Percentiles rank a stretch among this genome's conserved stretches.
Conservation (phyloP, 37 sponge, comb jelly and placozoan genomes). For the Mnemiopsis leidyi region DNA sequence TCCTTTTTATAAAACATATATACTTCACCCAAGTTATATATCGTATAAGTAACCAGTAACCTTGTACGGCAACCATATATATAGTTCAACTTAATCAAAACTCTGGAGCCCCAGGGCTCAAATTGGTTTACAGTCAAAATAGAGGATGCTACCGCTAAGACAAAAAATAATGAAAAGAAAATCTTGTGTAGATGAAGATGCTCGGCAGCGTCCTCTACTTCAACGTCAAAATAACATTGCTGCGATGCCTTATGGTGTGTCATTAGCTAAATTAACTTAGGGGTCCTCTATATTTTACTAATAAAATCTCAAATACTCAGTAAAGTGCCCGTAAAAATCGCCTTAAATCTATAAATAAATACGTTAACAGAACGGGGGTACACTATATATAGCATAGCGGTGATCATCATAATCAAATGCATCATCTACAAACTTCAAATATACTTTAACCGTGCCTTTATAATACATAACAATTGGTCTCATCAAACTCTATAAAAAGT, state of each 20-base stretch:
- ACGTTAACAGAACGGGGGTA: background rate
- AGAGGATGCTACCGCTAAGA: background rate
- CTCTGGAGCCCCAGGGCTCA: background rate
- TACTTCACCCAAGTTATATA: background rate
- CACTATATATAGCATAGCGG: background rate
- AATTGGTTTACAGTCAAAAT: background rate
- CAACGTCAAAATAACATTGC: background rate
- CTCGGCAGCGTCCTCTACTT: background rate
- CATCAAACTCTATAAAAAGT: background rate
- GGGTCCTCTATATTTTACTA: background rate
- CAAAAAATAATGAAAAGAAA: too few species aligned
- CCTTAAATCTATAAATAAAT: conserved; percentile 4
- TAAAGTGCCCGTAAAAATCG: conserved; percentile 11
- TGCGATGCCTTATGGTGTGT: background rate
- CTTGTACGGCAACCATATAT: background rate
- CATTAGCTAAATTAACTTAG: background rate
- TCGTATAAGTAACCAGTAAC: background rate
- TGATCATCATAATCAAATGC: background rate
- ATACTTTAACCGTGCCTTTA: conserved; percentile 6
- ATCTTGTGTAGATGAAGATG: background rate
- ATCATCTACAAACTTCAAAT: background rate
- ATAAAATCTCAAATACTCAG: conserved; percentile 5
- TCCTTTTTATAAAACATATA: background rate
- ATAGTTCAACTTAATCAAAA: background rate
- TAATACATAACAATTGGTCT: background rate